Base-by-base conservation (phyloP, 1,140 invertebrate genomes). In the Bradynema listronoti region DNA sequence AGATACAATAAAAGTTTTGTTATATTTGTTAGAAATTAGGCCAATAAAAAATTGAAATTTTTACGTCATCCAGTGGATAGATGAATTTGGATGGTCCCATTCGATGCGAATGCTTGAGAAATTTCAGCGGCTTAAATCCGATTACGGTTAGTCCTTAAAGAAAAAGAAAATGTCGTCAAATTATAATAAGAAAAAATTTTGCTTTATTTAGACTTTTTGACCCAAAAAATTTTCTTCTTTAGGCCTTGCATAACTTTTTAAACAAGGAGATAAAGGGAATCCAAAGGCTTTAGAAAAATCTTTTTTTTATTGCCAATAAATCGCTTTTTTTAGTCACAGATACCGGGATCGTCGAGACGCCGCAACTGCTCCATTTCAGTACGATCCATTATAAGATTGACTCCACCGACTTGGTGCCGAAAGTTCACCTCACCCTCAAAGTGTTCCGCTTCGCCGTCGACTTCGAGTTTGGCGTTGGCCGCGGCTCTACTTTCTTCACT, bases 71-170 rank as follows among this genome's bases (percentile, higher is more conserved):
- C 11, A 70, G 27, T 5, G 64, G 64, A 29, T 65, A 66, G 14
- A 66, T 43, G 36, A 34, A 66, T 9, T 57, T 47, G 7, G 64
- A 63, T 16, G 46, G 3, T 30, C 65, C 32, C 64, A 66, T 68
- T 39, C 66, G 65, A 54, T 66, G 65, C 1, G 64, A 66, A 25
- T 34, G 30, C 36, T 66, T 66, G 36, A 66, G 41, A 34, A 46
- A 39, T 29, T 14, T 29, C 30, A 66, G 27, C 11, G 56, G 59
- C 32, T 66, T 66, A 39, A 66, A 66, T 30, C 64, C 64, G 25
- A 66, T 68, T 9, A 66, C 45, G 19, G 19, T 42, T 7, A 66
- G 68, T 22, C 64, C 64, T 54, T 25, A 4, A 51, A 45, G 19
- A 19, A 58, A 9, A 24, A 34, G 33, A 32, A 25, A 19, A 25